Conservation (phyloP, 2,113 vertebrate species). For the Ahaetulla prasina region DNA sequence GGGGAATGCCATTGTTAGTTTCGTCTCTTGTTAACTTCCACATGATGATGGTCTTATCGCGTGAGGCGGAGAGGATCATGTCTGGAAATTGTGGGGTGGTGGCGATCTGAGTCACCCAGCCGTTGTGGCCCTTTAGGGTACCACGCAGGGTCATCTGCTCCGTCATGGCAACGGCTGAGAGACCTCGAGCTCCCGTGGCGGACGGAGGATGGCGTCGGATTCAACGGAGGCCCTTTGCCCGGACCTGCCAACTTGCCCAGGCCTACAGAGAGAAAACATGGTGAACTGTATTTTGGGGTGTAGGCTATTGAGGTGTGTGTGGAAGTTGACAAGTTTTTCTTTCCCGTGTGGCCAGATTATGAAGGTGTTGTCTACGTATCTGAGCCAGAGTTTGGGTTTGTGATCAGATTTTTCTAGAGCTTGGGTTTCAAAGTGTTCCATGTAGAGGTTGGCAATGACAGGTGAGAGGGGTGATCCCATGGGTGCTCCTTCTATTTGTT, state of each 20-base stretch:
- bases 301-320: too few species aligned
- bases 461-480: too few species aligned
- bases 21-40: slow-evolving; percentile 97
- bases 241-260: slow-evolving; percentile 45
- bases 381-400: too few species aligned
- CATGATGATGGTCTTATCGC: slow-evolving; percentile 95
- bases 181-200: slow-evolving; percentile 53
- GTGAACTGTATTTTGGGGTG: too few species aligned
- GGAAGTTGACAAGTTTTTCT: too few species aligned
- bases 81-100: slow-evolving; percentile 96
- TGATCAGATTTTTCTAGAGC: too few species aligned
- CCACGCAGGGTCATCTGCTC: slow-evolving; percentile 97
- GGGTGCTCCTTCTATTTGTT: too few species aligned
- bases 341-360: too few species aligned
- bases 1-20: slow-evolving; percentile 94
- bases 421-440: too few species aligned
- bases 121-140: slow-evolving; percentile 92
- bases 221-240: slow-evolving; percentile 39
- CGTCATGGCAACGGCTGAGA: slow-evolving; percentile 77
- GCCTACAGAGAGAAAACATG: slow-evolving; percentile 70
- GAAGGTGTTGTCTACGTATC: too few species aligned
- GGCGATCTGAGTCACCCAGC: slow-evolving; percentile 95
- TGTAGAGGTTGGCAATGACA: too few species aligned
- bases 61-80: slow-evolving; percentile 94
- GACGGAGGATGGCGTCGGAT: slow-evolving; percentile 80